Evolutionary conservation across 1,140 invertebrate species (phyloP), one percentile per base, ranked within the genome.

Genomic region (Hirudo medicinalis): DNA sequence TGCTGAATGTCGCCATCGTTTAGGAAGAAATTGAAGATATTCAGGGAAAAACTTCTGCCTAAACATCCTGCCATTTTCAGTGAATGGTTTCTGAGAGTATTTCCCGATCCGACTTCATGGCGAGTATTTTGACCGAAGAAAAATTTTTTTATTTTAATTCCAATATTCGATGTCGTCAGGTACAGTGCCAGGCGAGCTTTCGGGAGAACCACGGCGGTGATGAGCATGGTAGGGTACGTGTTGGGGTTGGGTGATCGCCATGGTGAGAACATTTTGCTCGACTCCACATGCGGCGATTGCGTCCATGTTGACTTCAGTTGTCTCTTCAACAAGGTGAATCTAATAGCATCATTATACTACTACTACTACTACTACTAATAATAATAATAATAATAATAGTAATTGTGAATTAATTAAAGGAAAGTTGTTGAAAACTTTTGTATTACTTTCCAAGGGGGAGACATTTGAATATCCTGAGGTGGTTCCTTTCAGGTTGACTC

Each of bases 241-340:
- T 83, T 99, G 27, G 95, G 96, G 11, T 85, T 99, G 2, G 97
- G 97, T 9, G 97, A 99, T 84, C 86, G 97, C 29, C 97, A 99
- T 81, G 91, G 92, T 2, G 96, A 99, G 84, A 99, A 99, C 81
- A 94, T 99, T 75, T 83, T 96, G 0, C 86, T 98, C 75, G 94
- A 98, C 83, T 88, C 90, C 0, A 90, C 86, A 22, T 90, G 87
- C 76, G 96, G 95, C 0, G 92, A 98, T 78, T 87, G 89, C 5
- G 89, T 99, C 3, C 97, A 99, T 80, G 95, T 99, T 0, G 97
- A 99, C 82, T 98, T 97, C 78, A 98, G 96, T 80, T 95, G 94
- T 78, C 82, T 99, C 17, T 99, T 99, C 79, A 97, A 99, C 81
- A 89, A 89, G 82, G 89, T 85, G 75, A 17, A 49, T 49, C 11